phyloP scores from a whole-genome alignment of 2,113 vertebrate species.

The Recurvirostra avosetta region DNA sequence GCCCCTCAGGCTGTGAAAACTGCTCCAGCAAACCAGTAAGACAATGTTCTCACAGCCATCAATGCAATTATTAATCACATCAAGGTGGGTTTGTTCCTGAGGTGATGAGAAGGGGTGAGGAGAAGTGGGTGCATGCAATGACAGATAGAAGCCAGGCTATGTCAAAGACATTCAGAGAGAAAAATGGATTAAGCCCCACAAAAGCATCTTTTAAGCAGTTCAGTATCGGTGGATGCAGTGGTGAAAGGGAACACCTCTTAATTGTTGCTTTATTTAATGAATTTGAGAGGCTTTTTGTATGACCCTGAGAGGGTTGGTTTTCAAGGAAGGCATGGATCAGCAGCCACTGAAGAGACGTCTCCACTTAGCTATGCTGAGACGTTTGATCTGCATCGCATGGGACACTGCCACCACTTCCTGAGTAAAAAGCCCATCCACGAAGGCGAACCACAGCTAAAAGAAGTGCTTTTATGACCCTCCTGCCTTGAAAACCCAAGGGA shows the following conservation, averaged over 20 bases:
- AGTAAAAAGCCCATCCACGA: background rate
- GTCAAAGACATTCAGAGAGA: background rate
- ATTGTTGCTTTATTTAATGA: background rate
- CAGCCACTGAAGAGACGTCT: background rate
- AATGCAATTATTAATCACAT: background rate
- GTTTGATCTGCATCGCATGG: background rate
- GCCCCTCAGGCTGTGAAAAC: background rate
- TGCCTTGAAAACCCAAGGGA: background rate
- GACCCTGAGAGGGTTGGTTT: background rate
- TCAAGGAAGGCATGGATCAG: background rate
- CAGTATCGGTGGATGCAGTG: background rate
- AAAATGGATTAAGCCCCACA: background rate
- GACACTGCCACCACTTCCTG: background rate
- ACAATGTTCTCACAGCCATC: background rate
- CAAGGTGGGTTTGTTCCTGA: background rate
- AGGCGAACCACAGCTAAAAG: background rate
- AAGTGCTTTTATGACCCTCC: background rate
- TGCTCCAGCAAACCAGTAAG: background rate
- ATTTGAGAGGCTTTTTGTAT: background rate
- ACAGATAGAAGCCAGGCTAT: background rate
- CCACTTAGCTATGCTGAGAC: background rate
- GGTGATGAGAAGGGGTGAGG: background rate
- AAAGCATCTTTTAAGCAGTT: background rate
- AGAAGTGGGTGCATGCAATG: background rate
- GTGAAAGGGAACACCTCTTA: background rate